Evolutionary conservation across 2,888 invertebrate species (phyloP).

Genomic region (Cerastis rubricosa): DNA sequence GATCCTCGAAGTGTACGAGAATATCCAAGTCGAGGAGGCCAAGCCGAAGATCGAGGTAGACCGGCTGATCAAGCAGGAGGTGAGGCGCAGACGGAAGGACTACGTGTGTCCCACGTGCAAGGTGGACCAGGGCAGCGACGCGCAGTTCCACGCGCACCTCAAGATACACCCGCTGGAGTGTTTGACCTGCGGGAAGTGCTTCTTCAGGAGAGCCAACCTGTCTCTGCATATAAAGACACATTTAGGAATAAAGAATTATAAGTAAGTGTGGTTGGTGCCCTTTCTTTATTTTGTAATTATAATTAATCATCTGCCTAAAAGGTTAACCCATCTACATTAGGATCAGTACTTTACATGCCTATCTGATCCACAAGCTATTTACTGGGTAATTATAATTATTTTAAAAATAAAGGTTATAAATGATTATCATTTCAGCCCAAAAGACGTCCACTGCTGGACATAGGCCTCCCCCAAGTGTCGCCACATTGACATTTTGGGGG

Average conservation of each 20-base stretch:
- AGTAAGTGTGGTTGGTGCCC: constrained; percentile 77
- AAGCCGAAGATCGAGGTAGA: constrained; percentile 85
- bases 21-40: constrained; percentile 74
- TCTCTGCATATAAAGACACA: constrained; percentile 95
- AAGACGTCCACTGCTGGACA: no score
- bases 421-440: no score
- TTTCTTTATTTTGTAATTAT: not conserved
- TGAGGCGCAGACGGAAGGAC: constrained; percentile 79
- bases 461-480: no score
- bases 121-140: constrained; percentile 92
- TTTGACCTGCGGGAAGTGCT: constrained; percentile 95
- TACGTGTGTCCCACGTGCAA: constrained; percentile 86
- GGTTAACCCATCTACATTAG: not conserved
- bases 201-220: constrained; percentile 93
- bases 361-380: not conserved
- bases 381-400: not conserved
- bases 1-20: constrained; percentile 81
- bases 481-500: no score
- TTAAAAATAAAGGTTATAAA: not conserved
- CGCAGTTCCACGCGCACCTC: constrained; percentile 93
- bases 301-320: not conserved
- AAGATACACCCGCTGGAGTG: constrained; percentile 96
- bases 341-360: not conserved
- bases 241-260: constrained; percentile 94
- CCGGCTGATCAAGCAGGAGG: constrained; percentile 86